These are phyloP conservation scores for Bovichtus variegatus DNA, from an alignment of 2,797 vertebrate species.

Conservation along the genomic window DNA sequence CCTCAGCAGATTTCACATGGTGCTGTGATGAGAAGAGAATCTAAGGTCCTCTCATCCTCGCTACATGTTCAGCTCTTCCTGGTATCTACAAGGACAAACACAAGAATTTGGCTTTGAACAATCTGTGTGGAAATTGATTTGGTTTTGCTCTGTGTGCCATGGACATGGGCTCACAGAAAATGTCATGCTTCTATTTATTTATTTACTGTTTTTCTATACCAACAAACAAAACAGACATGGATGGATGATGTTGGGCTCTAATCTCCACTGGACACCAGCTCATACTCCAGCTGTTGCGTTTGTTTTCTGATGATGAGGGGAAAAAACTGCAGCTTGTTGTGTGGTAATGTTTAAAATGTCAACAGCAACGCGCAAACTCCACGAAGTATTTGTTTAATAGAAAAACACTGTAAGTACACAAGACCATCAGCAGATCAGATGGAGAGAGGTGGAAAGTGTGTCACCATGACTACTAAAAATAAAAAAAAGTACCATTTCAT, in stretches of 20 bases:
- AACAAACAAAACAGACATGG: not conserved
- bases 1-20: too few species aligned
- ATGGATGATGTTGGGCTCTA: not conserved
- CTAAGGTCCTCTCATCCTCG: too few species aligned
- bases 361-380: too few species aligned
- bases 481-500: not conserved
- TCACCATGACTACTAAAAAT: slow-evolving; percentile 23
- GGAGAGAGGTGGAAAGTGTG: not conserved
- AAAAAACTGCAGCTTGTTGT: not conserved
- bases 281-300: too few species aligned
- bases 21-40: too few species aligned
- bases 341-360: not conserved
- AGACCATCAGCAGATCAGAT: not conserved
- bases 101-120: not conserved
- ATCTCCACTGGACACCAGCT: not conserved
- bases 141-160: not conserved
- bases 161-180: too few species aligned
- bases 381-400: not conserved
- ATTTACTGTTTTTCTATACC: too few species aligned
- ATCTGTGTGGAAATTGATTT: not conserved
- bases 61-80: too few species aligned
- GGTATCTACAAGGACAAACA: too few species aligned
- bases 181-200: not conserved
- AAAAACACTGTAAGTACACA: not conserved
- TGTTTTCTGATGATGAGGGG: not conserved